These are phyloP conservation scores for Rhopilema esculentum DNA, from an alignment of 30 jellyfish, hydroid and myxozoan species.

Conservation along the genomic window DNA sequence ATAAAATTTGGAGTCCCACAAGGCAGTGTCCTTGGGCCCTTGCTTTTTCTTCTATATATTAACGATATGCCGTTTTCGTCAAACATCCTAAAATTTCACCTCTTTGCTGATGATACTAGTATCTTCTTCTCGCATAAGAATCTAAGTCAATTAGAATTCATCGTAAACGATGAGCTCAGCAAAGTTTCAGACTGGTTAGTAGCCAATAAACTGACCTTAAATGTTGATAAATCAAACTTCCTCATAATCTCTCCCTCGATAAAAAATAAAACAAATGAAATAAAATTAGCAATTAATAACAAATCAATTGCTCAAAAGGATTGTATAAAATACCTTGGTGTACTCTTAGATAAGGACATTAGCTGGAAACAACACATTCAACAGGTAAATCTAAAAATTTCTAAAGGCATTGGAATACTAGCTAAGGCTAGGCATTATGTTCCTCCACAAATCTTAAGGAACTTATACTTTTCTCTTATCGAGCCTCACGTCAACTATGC, in stretches of 20 bases:
- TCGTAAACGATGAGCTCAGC: constrained; percentile 21
- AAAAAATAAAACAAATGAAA: neutral
- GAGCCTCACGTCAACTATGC: constrained; percentile 26
- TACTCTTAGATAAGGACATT: constrained; percentile 11
- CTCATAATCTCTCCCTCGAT: neutral
- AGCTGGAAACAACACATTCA: constrained; percentile 51
- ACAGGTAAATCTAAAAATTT: constrained; percentile 14
- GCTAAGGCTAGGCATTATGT: constrained; percentile 33
- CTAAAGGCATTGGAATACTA: constrained; percentile 26
- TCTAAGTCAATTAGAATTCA: constrained; percentile 5
- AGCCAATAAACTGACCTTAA: constrained; percentile 36
- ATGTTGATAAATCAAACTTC: constrained; percentile 40
- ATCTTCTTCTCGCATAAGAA: constrained; percentile 23
- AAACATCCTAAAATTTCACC: constrained; percentile 31
- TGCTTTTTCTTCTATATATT: constrained; percentile 33
- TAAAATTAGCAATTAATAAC: neutral
- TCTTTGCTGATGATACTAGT: constrained; percentile 67
- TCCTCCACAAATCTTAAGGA: neutral
- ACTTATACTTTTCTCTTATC: constrained; percentile 22
- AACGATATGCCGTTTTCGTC: constrained; percentile 43
- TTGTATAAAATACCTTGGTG: constrained; percentile 40
- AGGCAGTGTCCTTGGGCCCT: constrained; percentile 37
- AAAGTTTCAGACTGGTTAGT: constrained; percentile 27
- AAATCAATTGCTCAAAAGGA: constrained; percentile 10
- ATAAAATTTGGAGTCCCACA: constrained; percentile 8